A percentile compares a stretch with the other conserved stretches of the same genome.
Conservation (phyloP, 2,797 vertebrate species). For the Acanthiza pusilla region DNA sequence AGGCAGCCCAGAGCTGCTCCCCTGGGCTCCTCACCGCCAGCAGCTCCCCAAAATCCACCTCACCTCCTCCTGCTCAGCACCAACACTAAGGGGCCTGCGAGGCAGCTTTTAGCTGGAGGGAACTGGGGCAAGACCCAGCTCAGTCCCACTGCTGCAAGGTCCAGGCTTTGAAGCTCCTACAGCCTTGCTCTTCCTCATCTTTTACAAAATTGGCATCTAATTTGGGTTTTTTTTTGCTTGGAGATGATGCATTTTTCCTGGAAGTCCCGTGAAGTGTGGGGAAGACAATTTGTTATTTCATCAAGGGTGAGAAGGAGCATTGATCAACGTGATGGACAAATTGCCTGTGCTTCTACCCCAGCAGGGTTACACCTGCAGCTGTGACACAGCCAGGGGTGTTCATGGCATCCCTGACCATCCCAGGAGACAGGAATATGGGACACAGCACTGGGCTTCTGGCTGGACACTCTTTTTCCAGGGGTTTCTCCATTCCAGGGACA, state of each 20-base stretch:
- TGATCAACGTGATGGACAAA: background rate
- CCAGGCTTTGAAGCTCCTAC: background rate
- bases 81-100: background rate
- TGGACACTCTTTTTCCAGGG: background rate
- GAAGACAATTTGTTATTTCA: background rate
- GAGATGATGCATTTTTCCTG: background rate
- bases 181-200: background rate
- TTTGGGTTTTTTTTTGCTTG: background rate
- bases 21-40: background rate
- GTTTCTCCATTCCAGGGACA: background rate
- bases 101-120: background rate
- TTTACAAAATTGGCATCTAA: background rate
- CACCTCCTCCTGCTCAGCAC: background rate
- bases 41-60: background rate
- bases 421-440: background rate
- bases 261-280: background rate
- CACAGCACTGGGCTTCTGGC: background rate
- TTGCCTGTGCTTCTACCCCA: background rate
- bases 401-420: background rate
- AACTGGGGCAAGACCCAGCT: background rate
- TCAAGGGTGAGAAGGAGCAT: accelerated
- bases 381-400: background rate
- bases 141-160: accelerated
- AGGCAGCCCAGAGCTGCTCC: background rate
- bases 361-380: background rate